Percentiles rank a stretch among this genome's conserved stretches.
These are phyloP conservation scores for Xiphorhynchus elegans DNA, from an alignment of 2,113 vertebrate genomes.

Conservation along the genomic window DNA sequence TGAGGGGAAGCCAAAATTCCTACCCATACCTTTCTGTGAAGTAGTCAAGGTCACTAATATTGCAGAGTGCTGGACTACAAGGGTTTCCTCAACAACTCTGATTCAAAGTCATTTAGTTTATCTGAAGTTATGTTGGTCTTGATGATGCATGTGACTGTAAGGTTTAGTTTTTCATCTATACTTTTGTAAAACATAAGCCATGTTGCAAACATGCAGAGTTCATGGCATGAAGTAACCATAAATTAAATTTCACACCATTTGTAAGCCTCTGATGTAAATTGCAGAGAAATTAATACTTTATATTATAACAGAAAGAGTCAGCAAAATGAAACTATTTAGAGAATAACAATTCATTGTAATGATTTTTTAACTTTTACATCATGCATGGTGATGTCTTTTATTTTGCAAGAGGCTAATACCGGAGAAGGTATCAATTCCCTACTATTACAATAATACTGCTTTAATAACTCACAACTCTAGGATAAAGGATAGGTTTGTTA, in stretches of 20 bases:
- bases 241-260: background rate
- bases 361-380: background rate
- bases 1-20: background rate
- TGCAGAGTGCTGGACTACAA: background rate
- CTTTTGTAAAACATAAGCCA: background rate
- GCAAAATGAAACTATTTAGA: background rate
- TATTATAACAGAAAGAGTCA: background rate
- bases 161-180: background rate
- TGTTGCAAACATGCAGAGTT: background rate
- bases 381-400: background rate
- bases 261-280: background rate
- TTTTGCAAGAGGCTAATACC: background rate
- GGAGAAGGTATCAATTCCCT: background rate
- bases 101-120: background rate
- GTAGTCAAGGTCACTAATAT: background rate
- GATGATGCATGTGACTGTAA: background rate
- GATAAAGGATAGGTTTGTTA: background rate
- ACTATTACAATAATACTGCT: background rate
- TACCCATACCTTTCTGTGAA: background rate
- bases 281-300: background rate
- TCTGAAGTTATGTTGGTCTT: background rate
- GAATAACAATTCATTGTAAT: background rate
- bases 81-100: background rate
- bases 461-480: background rate
- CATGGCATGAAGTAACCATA: background rate